Percentiles rank a stretch among this genome's conserved stretches.
These are phyloP conservation scores for Trissolcus brochymenae DNA, from an alignment of 2,888 invertebrate genomes.

Conservation along the genomic window DNA sequence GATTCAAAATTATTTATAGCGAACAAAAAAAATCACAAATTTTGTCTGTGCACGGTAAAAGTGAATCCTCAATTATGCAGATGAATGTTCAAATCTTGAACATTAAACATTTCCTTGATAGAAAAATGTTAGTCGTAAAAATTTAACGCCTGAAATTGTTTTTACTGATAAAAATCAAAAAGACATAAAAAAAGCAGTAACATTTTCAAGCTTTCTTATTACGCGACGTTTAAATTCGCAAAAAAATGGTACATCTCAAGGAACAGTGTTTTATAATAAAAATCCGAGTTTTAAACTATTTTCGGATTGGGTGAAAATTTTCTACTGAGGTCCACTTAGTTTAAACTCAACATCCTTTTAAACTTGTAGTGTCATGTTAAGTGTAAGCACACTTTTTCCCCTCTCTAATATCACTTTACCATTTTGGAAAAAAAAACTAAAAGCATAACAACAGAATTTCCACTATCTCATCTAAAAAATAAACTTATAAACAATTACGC, in stretches of 20 bases:
- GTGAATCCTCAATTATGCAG: conserved; percentile 38
- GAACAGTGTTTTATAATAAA: too few relatives aligned
- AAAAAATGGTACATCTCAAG: too few relatives aligned
- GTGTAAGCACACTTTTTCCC: conserved; percentile 9
- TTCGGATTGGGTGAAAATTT: too few relatives aligned
- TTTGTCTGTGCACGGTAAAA: conserved; percentile 47
- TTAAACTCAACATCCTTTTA: background rate
- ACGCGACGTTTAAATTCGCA: background rate
- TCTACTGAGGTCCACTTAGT: too few relatives aligned
- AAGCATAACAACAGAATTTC: conserved; percentile 11
- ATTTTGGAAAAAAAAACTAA: conserved; percentile 9
- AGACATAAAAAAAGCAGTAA: background rate
- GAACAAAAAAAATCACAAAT: conserved; percentile 27
- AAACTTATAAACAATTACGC: background rate
- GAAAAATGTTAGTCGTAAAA: conserved; percentile 1
- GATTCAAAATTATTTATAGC: conserved; percentile 46
- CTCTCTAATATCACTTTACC: conserved; percentile 20
- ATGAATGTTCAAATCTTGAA: conserved; percentile 36
- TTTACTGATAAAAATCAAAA: too few relatives aligned
- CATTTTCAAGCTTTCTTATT: background rate
- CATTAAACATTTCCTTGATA: conserved; percentile 10
- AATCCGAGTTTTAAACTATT: too few relatives aligned
- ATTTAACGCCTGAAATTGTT: too few relatives aligned
- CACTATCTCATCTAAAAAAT: conserved; percentile 29
- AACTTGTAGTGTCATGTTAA: conserved; percentile 11